These are phyloP conservation scores for Drosophila vallismaia DNA, from an alignment of 2,888 invertebrate genomes.

Conservation along the genomic window DNA sequence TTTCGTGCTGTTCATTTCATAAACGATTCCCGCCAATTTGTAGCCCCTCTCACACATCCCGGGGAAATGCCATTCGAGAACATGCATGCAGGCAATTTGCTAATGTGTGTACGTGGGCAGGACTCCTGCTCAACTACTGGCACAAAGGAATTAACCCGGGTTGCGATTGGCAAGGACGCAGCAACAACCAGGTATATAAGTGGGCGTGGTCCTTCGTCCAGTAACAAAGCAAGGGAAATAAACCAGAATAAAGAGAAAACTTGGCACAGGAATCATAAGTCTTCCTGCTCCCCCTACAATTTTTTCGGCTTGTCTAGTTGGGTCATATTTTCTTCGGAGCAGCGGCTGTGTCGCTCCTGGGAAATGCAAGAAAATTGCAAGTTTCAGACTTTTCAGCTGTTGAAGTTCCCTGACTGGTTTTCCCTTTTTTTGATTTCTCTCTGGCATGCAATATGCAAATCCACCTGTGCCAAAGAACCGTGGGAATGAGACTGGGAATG, in stretches of 20 bases:
- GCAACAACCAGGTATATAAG: slow-evolving; percentile 47
- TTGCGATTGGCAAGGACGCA: slow-evolving; percentile 34
- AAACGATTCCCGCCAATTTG: slow-evolving; percentile 53
- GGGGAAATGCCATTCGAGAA: slow-evolving; percentile 23
- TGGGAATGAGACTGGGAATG: slow-evolving; percentile 22
- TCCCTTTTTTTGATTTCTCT: slow-evolving; percentile 14
- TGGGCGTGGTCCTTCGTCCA: slow-evolving; percentile 51
- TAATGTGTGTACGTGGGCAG: slow-evolving; percentile 58
- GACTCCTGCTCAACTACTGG: slow-evolving; percentile 45
- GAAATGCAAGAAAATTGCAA: slow-evolving; percentile 52
- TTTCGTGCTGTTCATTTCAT: slow-evolving; percentile 46
- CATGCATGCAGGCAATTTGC: slow-evolving; percentile 64
- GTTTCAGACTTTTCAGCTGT: slow-evolving; percentile 53
- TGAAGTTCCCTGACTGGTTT: slow-evolving; percentile 22
- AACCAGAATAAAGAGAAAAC: slow-evolving; percentile 59
- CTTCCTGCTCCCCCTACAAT: slow-evolving; percentile 13
- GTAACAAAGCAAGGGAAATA: slow-evolving; percentile 5
- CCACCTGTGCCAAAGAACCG: slow-evolving; percentile 34
- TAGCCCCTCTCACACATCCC: slow-evolving; percentile 29
- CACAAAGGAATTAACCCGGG: slow-evolving; percentile 58
- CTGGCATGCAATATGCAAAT: slow-evolving; percentile 65
- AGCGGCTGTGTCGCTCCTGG: slow-evolving; percentile 29
- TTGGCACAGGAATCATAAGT: slow-evolving; percentile 59
- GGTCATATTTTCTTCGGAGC: slow-evolving; percentile 61
- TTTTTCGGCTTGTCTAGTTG: slow-evolving; percentile 53